These are phyloP conservation scores for Morpho helenor DNA, from an alignment of 2,888 invertebrate species.

Conservation along the genomic window DNA sequence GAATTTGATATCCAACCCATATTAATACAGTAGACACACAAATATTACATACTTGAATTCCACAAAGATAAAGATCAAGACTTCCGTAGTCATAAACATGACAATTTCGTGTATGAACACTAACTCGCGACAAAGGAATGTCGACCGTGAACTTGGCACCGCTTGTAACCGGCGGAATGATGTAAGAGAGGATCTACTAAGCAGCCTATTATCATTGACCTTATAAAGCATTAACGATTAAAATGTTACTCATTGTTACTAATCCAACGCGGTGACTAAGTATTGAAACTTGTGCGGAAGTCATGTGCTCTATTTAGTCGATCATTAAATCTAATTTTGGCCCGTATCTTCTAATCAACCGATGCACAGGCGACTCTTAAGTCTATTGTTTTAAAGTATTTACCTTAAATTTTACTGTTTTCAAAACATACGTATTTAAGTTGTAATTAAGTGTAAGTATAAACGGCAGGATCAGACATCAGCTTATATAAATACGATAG, in stretches of 20 bases:
- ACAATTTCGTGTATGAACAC: slow-evolving; percentile 22
- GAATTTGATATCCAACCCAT: too few relatives aligned
- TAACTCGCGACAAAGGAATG: slow-evolving; percentile 16
- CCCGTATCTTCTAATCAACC: too few relatives aligned
- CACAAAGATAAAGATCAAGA: slow-evolving; percentile 14
- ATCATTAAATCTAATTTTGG: too few relatives aligned
- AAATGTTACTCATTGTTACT: slow-evolving; percentile 13
- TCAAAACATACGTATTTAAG: too few relatives aligned
- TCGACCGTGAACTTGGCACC: slow-evolving; percentile 20
- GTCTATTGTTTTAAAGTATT: too few relatives aligned
- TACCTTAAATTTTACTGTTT: too few relatives aligned
- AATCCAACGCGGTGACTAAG: slow-evolving; percentile 17
- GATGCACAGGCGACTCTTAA: too few relatives aligned
- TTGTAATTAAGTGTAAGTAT: too few relatives aligned
- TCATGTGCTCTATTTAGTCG: not conserved
- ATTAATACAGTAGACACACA: too few relatives aligned
- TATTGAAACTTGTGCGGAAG: slow-evolving; percentile 5
- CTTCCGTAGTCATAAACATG: slow-evolving; percentile 24
- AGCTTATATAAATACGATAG: too few relatives aligned
- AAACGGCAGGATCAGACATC: too few relatives aligned
- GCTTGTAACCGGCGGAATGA: slow-evolving; percentile 6
- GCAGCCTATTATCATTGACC: slow-evolving; percentile 15
- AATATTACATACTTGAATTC: too few relatives aligned
- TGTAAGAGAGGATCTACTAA: slow-evolving; percentile 10
- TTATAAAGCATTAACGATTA: slow-evolving; percentile 13